Conservation (phyloP, 2,888 invertebrate species). For the Netelia virgata region DNA sequence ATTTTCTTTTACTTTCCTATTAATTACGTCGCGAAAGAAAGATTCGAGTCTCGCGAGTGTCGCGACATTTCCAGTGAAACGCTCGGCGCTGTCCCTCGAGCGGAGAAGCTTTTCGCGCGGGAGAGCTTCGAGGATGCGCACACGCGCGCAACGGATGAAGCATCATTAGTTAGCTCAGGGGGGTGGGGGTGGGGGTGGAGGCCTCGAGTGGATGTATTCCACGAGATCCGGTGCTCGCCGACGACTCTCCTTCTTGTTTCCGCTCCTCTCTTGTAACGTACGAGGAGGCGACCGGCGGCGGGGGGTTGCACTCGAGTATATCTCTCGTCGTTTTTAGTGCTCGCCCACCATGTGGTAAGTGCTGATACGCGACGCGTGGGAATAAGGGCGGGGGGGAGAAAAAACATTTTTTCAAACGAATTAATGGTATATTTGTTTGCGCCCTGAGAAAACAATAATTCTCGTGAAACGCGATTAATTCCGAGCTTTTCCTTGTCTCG, state of each 20-base stretch:
- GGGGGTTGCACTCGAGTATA: background rate
- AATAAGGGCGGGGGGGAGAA: no score
- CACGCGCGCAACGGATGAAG: constrained; percentile 75
- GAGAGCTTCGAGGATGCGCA: constrained; percentile 73
- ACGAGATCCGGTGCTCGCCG: constrained; percentile 45
- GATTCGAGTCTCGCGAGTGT: background rate
- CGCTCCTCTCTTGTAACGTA: constrained; percentile 46
- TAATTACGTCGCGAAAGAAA: no score
- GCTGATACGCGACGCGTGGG: no score
- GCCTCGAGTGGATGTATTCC: constrained; percentile 77
- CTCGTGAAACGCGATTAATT: no score
- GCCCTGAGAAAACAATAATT: no score
- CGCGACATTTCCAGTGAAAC: background rate
- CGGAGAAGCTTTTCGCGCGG: constrained; percentile 67
- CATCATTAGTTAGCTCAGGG: constrained; percentile 82
- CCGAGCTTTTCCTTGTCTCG: no score
- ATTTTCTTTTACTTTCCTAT: no score
- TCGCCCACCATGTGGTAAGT: no score
- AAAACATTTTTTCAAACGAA: no score
- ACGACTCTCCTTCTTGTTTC: constrained; percentile 59
- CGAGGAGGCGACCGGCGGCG: background rate
- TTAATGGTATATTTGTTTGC: no score
- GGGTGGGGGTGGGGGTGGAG: constrained; percentile 21
- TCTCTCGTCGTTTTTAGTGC: no score
- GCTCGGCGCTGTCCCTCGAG: constrained; percentile 73